Evolutionary conservation across 2,113 vertebrate species (phyloP).

Genomic region (Chrysemys picta): DNA sequence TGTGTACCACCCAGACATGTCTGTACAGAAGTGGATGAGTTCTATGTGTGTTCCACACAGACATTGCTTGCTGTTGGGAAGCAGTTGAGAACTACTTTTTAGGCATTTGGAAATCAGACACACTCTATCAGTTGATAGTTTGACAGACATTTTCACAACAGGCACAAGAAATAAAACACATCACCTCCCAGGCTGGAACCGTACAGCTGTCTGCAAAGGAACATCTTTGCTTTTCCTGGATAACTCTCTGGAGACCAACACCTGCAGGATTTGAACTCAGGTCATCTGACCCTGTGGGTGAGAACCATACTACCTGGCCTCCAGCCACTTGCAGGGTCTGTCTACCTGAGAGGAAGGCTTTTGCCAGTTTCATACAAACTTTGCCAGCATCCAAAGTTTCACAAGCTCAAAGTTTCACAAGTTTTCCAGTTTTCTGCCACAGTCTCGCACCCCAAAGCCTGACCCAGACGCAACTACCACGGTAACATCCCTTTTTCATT

Average conservation of each 20-base stretch:
- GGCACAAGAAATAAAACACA: not conserved
- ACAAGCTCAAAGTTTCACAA: not conserved
- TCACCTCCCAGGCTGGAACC: not conserved
- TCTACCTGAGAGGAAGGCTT: not conserved
- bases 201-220: not conserved
- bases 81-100: too few species aligned
- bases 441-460: not conserved
- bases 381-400: not conserved
- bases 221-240: not conserved
- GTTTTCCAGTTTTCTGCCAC: not conserved
- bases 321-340: not conserved
- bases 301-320: not conserved
- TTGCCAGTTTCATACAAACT: not conserved
- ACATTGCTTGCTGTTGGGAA: too few species aligned
- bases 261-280: not conserved
- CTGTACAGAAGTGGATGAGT: too few species aligned
- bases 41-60: too few species aligned
- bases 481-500: not conserved
- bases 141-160: not conserved
- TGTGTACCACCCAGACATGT: too few species aligned
- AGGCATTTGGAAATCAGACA: too few species aligned
- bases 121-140: too few species aligned
- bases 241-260: not conserved
- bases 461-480: not conserved
- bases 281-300: not conserved